Percentiles rank a stretch among this genome's conserved stretches.
These are phyloP conservation scores for Phoxinus dragarum DNA, from an alignment of 2,797 vertebrate genomes.

Conservation along the genomic window DNA sequence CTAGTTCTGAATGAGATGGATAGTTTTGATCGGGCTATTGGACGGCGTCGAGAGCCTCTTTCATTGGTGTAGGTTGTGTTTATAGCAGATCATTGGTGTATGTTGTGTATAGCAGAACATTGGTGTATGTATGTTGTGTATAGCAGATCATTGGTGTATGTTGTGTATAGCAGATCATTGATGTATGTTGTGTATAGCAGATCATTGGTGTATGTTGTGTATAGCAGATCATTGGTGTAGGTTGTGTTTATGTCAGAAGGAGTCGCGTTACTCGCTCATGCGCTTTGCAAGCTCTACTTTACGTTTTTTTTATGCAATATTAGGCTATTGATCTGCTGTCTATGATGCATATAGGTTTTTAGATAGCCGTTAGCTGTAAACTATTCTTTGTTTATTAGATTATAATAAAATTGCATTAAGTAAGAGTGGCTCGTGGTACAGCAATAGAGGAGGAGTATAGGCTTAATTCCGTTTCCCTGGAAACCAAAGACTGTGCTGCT, in stretches of 20 bases:
- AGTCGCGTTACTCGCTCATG: background rate
- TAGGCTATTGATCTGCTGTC: background rate
- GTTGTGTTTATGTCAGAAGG: background rate
- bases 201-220: too few relatives aligned
- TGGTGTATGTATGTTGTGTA: too few relatives aligned
- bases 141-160: too few relatives aligned
- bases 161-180: background rate
- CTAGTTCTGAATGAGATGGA: background rate
- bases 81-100: too few relatives aligned
- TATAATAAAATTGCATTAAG: background rate
- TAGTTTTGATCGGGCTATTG: background rate
- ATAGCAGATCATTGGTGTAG: background rate
- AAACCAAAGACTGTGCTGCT: slow-evolving; percentile 68
- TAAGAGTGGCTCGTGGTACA: slow-evolving; percentile 16
- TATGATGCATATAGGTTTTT: background rate
- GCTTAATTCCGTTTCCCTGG: slow-evolving; percentile 74
- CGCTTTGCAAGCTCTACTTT: background rate
- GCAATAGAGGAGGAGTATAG: slow-evolving; percentile 48
- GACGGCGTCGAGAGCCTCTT: background rate
- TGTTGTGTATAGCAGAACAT: too few relatives aligned
- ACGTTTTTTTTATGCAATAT: background rate
- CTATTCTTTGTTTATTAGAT: background rate
- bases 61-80: background rate
- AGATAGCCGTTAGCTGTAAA: background rate
- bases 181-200: too few relatives aligned